Base-by-base conservation (phyloP, 1,140 invertebrate genomes). In the Drosophila takahashii region DNA sequence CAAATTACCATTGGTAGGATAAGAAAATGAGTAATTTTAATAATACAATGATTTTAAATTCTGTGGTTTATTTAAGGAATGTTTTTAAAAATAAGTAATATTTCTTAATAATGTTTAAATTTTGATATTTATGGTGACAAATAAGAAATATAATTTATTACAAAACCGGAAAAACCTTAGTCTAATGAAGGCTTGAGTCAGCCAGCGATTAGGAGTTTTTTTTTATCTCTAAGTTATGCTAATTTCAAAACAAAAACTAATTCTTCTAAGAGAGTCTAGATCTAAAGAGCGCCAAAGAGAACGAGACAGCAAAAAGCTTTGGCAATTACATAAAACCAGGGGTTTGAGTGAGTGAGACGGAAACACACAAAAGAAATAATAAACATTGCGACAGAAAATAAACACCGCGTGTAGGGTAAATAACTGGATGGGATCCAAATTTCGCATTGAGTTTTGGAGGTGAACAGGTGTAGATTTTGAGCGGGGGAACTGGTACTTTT, bases 331-430 rank as follows among this genome's bases (percentile, higher is more conserved):
- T 79, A 76, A 71, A 71, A 54, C 32, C 34, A 37, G 26, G 6
- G 48, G 22, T 10, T 0, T 18, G 27, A 34, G 67, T 26, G 59
- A 75, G 39, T 9, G 32, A 58, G 54, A 66, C 6, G 42, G 36
- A 67, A 32, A 16, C 29, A 41, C 45, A 64, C 48, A 52, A 70
- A 48, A 48, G 50, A 78, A 77, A 77, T 47, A 86, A 81, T 47
- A 86, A 78, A 78, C 77, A 81, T 65, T 77, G 66, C 80, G 76
- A 53, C 58, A 77, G 41, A 41, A 58, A 66, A 59, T 37, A 66
- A 70, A 70, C 64, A 71, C 44, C 51, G 42, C 26, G 47, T 32
- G 13, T 16, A 67, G 15, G n/a, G 37, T 51, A 70, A 48, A 70
- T 57, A 41, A 56, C 27, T 27, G 10, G 4, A 57, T 27, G 58